Percentiles rank a stretch among this genome's conserved stretches.
These are phyloP conservation scores for Microtus richardsoni DNA, from an alignment of 2,113 vertebrate species.

Conservation along the genomic window DNA sequence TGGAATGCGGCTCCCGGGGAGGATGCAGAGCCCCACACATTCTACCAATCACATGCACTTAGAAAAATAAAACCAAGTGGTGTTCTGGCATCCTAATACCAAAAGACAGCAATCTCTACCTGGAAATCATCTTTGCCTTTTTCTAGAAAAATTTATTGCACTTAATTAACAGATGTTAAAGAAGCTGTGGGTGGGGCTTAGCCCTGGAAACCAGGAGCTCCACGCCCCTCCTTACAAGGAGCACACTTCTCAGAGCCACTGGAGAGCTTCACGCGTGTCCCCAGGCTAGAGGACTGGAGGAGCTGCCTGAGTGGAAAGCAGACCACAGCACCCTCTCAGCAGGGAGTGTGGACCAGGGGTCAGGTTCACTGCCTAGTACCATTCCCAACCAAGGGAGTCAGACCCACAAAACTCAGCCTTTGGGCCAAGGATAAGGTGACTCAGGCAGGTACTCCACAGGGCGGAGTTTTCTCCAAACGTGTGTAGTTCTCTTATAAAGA, in stretches of 20 bases:
- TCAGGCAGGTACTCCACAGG: neutral
- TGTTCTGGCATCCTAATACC: constrained; percentile 67
- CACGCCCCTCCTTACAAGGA: neutral
- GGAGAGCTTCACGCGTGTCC: neutral
- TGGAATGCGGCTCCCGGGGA: constrained; percentile 64
- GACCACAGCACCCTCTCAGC: neutral
- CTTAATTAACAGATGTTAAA: constrained; percentile 81
- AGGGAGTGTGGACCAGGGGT: neutral
- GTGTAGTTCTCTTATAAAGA: neutral
- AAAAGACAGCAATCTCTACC: constrained; percentile 73
- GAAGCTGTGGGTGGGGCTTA: constrained; percentile 64
- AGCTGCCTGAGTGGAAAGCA: neutral
- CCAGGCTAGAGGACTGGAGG: neutral
- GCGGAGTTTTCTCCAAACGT: neutral
- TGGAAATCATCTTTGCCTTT: constrained; percentile 80
- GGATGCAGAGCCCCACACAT: constrained; percentile 67
- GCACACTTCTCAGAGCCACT: neutral
- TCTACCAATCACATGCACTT: constrained; percentile 75
- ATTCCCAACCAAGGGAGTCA: neutral
- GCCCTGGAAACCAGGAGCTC: constrained; percentile 52
- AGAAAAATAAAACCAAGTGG: constrained; percentile 83
- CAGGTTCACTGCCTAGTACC: neutral
- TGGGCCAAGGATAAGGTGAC: neutral
- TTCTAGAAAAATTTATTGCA: constrained; percentile 84
- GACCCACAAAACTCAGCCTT: neutral